Evolutionary conservation across 2,113 vertebrate species (phyloP).

Genomic region (Dendropsophus ebraccatus): DNA sequence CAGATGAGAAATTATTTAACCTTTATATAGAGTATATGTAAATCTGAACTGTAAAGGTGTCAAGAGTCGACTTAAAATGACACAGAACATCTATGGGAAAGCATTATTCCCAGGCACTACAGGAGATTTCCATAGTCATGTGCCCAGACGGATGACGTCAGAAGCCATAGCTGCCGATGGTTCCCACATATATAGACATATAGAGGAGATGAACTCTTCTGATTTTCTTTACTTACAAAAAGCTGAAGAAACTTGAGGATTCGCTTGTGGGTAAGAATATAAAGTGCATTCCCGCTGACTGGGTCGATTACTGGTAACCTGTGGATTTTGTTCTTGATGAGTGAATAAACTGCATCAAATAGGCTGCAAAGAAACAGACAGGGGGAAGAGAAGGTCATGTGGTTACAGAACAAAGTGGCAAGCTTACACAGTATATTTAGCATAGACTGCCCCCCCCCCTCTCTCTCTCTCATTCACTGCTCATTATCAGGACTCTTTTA

Average conservation of each 20-base stretch:
- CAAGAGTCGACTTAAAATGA: too few species aligned
- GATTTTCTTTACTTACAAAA: conserved; percentile 86
- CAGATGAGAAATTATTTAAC: too few species aligned
- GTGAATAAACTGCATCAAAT: conserved; percentile 92
- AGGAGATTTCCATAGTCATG: not conserved
- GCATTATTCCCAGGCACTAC: not conserved
- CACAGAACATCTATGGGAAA: too few species aligned
- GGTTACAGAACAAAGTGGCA: too few species aligned
- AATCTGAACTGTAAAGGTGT: too few species aligned
- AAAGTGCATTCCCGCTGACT: conserved; percentile 95
- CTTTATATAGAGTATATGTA: too few species aligned
- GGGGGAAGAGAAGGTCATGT: not conserved
- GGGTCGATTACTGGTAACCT: conserved; percentile 96
- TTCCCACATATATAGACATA: conserved; percentile 15
- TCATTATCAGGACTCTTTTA: too few species aligned
- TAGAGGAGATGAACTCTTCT: not conserved
- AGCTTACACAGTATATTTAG: too few species aligned
- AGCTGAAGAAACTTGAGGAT: conserved; percentile 99
- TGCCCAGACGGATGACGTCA: not conserved
- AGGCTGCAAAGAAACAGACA: conserved; percentile 79
- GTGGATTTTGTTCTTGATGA: conserved; percentile 99
- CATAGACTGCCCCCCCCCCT: too few species aligned
- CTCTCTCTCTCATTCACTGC: too few species aligned
- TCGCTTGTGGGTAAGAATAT: conserved; percentile 98
- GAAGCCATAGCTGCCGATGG: not conserved